Evolutionary conservation across 2,888 invertebrate species (phyloP), one percentile per base, ranked within the genome.

Genomic region (Phengaris alcon): DNA sequence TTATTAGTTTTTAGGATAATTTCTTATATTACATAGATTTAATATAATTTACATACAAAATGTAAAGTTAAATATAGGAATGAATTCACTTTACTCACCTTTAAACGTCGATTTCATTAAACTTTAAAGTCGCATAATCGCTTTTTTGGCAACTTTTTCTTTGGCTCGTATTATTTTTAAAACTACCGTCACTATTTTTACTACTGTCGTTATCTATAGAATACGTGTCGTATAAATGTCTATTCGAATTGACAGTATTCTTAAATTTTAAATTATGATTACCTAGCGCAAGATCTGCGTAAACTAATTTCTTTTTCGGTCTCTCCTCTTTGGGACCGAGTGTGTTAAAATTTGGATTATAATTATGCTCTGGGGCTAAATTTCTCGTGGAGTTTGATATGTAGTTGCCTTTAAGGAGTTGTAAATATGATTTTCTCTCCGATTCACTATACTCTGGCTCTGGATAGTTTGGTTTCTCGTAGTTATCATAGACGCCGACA

Each of bases 261-360:
- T 94, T 94, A 90, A 94, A 94, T 83, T 94, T 94, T 87, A 94
- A 86, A 87, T 94, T 94, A 89, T 94, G 94, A 84, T 94, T 94
- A 83, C 93, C 93, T 90, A 94, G 88, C 57, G 94, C 94, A 90
- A 94, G 85, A 83, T 94, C 94, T 79, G 94, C 94, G 81, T 94
- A 94, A 74, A 94, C 93, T 88, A 94, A 85, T 82, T 93, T 93
- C 88, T 93, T 94, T 82, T 87, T 93, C 82, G 88, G 87, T 81
- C 89, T 90, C 5, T 93, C 93, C 22, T 93, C 91, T 86, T 87
- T 91, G 35, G 88, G 84, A 79, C 90, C 89, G 78, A 88, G 83
- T 64, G 88, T 88, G 77, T 88, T 89, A 76, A 87, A 90, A 81
- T 90, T 90, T 69, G 88, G 77, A 78, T 84, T 87, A 77, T 84